phyloP scores from a whole-genome alignment of 2,888 invertebrate genomes.

The Napeogenes inachia region DNA sequence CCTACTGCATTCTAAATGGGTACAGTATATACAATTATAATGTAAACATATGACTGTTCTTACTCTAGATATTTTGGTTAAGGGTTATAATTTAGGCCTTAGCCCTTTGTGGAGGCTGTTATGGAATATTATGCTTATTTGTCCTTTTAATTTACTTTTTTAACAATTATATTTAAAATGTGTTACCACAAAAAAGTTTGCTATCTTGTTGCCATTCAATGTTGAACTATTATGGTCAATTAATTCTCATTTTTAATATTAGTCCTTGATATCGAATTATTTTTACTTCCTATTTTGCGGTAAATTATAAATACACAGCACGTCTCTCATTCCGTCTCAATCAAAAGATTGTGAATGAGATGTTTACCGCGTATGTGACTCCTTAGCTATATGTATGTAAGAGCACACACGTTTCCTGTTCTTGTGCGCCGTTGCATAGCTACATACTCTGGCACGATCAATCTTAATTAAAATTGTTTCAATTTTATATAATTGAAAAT shows the following conservation, averaged over 20 bases:
- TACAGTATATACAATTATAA: no score
- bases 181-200: no score
- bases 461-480: constrained; percentile 21
- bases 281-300: constrained; percentile 68
- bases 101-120: no score
- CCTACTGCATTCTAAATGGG: no score
- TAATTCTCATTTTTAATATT: constrained; percentile 55
- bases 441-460: constrained; percentile 16
- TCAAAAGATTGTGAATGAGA: constrained; percentile 74
- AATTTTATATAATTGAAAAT: constrained; percentile 13
- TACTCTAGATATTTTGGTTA: no score
- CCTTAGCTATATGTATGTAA: constrained; percentile 41
- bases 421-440: constrained; percentile 33
- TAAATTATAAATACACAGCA: constrained; percentile 67
- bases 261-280: constrained; percentile 72
- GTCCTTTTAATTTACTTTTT: no score
- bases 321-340: constrained; percentile 73
- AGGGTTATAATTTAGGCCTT: no score
- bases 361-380: constrained; percentile 52
- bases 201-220: constrained; percentile 30
- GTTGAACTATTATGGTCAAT: constrained; percentile 49
- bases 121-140: no score
- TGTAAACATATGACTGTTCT: no score
- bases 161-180: no score
- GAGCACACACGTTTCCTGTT: constrained; percentile 61